Percentiles rank a stretch among this genome's conserved stretches.
Conservation (phyloP, 1,140 invertebrate species). For the Brachionus koreanus region DNA sequence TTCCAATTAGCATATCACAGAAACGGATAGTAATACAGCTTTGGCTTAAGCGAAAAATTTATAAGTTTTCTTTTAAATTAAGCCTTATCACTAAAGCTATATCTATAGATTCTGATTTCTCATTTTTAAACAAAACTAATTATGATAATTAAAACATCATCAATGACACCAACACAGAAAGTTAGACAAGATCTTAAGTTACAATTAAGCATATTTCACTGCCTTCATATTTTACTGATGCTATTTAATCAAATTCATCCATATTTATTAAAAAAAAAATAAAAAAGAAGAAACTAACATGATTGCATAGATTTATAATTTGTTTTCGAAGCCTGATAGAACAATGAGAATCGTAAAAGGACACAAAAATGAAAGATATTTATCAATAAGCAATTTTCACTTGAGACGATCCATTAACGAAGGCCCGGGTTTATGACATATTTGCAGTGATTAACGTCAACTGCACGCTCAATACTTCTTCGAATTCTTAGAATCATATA, state of each 20-base stretch:
- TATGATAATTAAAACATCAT: constrained; percentile 34
- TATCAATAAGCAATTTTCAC: not conserved
- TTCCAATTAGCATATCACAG: constrained; percentile 37
- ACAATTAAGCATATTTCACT: constrained; percentile 7
- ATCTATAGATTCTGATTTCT: not conserved
- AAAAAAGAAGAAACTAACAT: too few species aligned
- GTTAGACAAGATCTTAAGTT: constrained; percentile 31
- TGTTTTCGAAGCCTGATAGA: constrained; percentile 38
- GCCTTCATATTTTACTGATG: not conserved
- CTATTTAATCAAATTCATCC: not conserved
- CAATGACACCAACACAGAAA: not conserved
- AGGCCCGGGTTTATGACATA: not conserved
- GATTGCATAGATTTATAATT: not conserved
- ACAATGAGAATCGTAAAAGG: not conserved
- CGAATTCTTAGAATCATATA: constrained; percentile 2
- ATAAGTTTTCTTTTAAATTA: constrained; percentile 11
- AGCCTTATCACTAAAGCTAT: constrained; percentile 10
- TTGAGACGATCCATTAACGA: not conserved
- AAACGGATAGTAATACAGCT: constrained; percentile 16
- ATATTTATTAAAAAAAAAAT: not conserved
- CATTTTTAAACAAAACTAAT: not conserved
- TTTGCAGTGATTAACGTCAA: not conserved
- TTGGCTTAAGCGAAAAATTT: not conserved
- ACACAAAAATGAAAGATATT: not conserved
- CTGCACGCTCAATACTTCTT: not conserved